phyloP scores from a whole-genome alignment of 2,888 invertebrate genomes.

The Phortica okadai region DNA sequence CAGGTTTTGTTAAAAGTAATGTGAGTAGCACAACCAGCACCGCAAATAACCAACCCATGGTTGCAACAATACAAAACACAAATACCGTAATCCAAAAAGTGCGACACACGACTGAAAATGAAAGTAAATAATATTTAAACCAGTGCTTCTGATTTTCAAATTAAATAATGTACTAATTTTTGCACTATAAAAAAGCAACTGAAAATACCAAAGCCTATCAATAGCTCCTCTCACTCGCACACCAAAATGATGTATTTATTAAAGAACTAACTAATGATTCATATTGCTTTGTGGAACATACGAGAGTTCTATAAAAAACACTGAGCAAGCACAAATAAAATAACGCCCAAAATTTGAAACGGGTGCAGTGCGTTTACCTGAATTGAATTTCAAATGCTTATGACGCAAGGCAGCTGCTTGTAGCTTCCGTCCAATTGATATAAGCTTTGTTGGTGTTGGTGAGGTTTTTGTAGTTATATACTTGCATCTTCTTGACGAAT shows the following conservation, averaged over 20 bases:
- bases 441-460: constrained; percentile 1
- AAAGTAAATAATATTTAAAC: background rate
- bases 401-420: constrained; percentile 53
- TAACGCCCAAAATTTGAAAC: no score
- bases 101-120: constrained; percentile 63
- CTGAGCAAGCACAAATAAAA: no score
- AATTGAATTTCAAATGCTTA: background rate
- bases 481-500: background rate
- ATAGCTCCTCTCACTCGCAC: no score
- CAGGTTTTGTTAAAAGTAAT: constrained; percentile 83
- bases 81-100: constrained; percentile 76
- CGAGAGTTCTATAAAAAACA: no score
- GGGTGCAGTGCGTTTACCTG: background rate
- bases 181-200: no score
- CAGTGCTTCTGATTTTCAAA: background rate
- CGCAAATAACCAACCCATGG: constrained; percentile 80
- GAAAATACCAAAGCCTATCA: no score
- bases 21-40: constrained; percentile 82
- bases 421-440: constrained; percentile 48
- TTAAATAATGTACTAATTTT: no score
- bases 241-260: no score
- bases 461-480: background rate
- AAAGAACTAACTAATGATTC: no score
- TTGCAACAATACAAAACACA: constrained; percentile 75
- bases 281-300: no score